Evolutionary conservation across 2,113 vertebrate species (phyloP).

Genomic region (Prolemur simus): DNA sequence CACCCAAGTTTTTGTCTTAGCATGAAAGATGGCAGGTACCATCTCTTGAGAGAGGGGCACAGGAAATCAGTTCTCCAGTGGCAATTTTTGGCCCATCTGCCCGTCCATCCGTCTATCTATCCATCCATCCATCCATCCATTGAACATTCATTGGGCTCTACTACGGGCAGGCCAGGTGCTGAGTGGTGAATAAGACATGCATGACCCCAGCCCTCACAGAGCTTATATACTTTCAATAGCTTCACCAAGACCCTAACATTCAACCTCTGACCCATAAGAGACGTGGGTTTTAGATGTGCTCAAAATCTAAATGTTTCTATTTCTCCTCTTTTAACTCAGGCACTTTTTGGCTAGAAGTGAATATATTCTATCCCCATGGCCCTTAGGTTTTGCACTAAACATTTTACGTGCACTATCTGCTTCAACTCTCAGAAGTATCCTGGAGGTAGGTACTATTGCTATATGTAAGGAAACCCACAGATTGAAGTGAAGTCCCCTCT

Average conservation of each 20-base stretch:
- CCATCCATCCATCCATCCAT: background rate
- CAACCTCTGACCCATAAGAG: background rate
- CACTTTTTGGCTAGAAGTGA: background rate
- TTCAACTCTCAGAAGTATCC: background rate
- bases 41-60: background rate
- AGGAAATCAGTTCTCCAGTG: background rate
- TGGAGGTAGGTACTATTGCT: background rate
- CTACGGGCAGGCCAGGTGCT: background rate
- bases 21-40: background rate
- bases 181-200: background rate
- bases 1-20: background rate
- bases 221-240: background rate
- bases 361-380: background rate
- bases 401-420: background rate
- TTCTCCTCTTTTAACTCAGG: background rate
- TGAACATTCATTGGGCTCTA: background rate
- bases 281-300: background rate
- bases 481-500: background rate
- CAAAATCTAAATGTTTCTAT: background rate
- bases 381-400: background rate
- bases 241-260: background rate
- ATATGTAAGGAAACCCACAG: background rate
- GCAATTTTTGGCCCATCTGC: background rate
- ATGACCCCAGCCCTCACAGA: background rate
- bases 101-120: background rate